Conservation (phyloP, 1,140 invertebrate species). For the Agrypnia vestita region DNA sequence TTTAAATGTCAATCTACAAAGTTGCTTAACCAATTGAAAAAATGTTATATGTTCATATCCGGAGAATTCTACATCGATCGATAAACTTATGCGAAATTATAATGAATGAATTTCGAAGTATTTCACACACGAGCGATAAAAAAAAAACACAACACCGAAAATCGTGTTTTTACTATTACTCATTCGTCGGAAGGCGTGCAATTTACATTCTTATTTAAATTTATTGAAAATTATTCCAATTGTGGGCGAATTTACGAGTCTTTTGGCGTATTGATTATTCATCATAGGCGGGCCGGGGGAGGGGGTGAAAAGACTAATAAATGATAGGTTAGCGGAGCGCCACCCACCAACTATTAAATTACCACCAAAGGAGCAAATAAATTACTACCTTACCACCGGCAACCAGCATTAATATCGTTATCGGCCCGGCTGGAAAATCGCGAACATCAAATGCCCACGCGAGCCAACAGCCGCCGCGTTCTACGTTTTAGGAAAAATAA, state of each 20-base stretch:
- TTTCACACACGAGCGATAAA: constrained; percentile 9
- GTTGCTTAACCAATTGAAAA: no score
- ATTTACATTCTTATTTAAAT: constrained; percentile 56
- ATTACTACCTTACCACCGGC: constrained; percentile 44
- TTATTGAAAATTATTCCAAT: constrained; percentile 60
- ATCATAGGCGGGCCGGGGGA: constrained; percentile 21
- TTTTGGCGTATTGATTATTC: constrained; percentile 45
- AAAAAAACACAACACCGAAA: constrained; percentile 15
- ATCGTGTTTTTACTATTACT: constrained; percentile 9
- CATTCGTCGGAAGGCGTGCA: constrained; percentile 39
- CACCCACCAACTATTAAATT: constrained; percentile 54
- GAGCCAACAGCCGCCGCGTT: no score
- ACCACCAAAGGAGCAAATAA: constrained; percentile 53
- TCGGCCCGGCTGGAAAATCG: constrained; percentile 36
- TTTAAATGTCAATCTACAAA: no score
- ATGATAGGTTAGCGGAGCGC: constrained; percentile 49
- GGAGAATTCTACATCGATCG: no score
- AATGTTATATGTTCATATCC: no score
- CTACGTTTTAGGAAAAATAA: no score
- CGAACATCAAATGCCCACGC: constrained; percentile 37
- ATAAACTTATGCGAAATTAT: no score
- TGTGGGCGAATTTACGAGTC: constrained; percentile 46
- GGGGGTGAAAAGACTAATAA: constrained; percentile 33
- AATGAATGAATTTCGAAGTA: constrained; percentile 7
- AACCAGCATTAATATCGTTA: constrained; percentile 47